phyloP scores from a whole-genome alignment of 2,113 vertebrate genomes.

The human (Homo sapiens) region DNA sequence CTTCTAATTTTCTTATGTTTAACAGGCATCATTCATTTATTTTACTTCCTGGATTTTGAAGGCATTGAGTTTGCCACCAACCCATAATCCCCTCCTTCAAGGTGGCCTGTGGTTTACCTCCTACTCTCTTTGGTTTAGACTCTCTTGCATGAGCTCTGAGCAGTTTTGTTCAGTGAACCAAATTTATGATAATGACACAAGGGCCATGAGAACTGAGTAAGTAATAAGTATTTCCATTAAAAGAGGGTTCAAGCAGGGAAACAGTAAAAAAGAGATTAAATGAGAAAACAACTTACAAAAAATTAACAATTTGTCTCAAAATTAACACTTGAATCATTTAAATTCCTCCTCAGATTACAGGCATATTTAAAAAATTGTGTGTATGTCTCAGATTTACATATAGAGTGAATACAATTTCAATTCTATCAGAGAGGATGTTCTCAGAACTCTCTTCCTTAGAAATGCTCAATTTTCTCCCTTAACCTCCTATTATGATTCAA shows the following conservation, averaged over 20 bases:
- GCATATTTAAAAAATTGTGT: background rate
- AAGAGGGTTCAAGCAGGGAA: background rate
- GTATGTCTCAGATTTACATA: slow-evolving; percentile 8
- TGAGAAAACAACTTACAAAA: background rate
- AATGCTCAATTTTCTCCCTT: background rate
- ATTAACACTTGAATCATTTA: background rate
- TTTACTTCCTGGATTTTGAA: background rate
- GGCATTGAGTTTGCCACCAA: background rate
- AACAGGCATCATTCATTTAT: background rate
- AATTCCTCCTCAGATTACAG: background rate
- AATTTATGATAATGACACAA: background rate
- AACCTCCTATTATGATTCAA: background rate
- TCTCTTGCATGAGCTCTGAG: background rate
- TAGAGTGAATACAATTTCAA: background rate
- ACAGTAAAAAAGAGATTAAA: background rate
- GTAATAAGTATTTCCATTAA: background rate
- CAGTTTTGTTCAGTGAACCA: background rate
- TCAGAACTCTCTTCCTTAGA: background rate
- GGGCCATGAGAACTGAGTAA: background rate
- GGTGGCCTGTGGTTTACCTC: background rate
- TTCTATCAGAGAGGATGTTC: background rate
- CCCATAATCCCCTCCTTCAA: rapidly evolving
- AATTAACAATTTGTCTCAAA: background rate
- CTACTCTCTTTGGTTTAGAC: background rate
- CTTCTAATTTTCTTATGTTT: rapidly evolving